A percentile compares a stretch with the other conserved stretches of the same genome.
Conservation (phyloP, 2,113 vertebrate genomes). For the Osmerus eperlanus region DNA sequence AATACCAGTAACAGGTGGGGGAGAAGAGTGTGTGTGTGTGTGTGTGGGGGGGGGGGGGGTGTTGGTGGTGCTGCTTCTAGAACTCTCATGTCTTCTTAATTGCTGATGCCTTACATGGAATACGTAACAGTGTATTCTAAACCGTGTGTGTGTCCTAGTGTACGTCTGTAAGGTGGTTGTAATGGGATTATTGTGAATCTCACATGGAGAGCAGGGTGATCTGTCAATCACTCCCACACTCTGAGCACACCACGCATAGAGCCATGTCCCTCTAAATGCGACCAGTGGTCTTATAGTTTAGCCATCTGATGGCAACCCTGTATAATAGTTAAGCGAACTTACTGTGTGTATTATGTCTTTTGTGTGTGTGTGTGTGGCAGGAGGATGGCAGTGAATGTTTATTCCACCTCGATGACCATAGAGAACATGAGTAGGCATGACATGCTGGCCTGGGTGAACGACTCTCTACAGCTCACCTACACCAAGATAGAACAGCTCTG, state of each 20-base stretch:
- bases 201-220: neutral
- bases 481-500: constrained; percentile 96
- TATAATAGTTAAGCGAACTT: neutral
- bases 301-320: too few species aligned
- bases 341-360: neutral
- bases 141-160: neutral
- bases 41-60: neutral
- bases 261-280: neutral
- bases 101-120: neutral
- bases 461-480: constrained; percentile 90
- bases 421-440: constrained; percentile 98
- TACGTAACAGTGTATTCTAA: too few species aligned
- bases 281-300: too few species aligned
- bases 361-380: constrained; percentile 61
- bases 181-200: neutral
- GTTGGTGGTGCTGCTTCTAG: neutral
- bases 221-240: neutral
- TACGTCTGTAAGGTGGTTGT: neutral
- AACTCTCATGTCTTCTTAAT: too few species aligned
- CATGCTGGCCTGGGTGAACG: constrained; percentile 96
- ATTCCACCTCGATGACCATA: constrained; percentile 92
- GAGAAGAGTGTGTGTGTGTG: constrained; percentile 15
- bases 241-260: neutral
- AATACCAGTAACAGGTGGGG: constrained; percentile 48
- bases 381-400: constrained; percentile 97